Conservation (phyloP, 2,113 vertebrate genomes). For the Dasypus novemcinctus region DNA sequence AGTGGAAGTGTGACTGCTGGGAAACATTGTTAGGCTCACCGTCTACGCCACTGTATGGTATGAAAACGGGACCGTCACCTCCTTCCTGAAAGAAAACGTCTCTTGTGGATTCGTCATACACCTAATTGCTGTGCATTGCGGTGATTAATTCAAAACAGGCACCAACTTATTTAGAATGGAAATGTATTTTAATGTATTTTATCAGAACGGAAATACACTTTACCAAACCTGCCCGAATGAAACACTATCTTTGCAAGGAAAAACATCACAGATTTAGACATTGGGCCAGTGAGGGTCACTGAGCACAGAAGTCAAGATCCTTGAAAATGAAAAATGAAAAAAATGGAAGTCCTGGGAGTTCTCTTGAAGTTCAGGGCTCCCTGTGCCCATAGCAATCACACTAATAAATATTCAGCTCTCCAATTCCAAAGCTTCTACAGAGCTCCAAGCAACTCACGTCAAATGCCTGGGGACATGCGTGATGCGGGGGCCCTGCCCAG, state of each 20-base stretch:
- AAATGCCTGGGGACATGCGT: not conserved
- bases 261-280: conserved; percentile 80
- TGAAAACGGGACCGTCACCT: not conserved
- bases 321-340: no score
- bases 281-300: conserved; percentile 71
- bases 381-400: conserved; percentile 49
- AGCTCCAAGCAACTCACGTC: not conserved
- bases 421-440: not conserved
- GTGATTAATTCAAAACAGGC: conserved; percentile 78
- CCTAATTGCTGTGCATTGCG: not conserved
- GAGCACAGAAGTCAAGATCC: conserved; percentile 75
- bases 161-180: conserved; percentile 77
- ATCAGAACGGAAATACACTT: conserved; percentile 57
- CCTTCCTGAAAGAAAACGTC: not conserved
- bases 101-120: not conserved
- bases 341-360: conserved; percentile 77
- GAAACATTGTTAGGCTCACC: not conserved
- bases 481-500: not conserved
- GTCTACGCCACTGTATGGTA: not conserved
- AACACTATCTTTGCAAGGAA: conserved; percentile 81
- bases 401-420: not conserved
- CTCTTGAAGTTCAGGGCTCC: conserved; percentile 77
- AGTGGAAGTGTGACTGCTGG: not conserved
- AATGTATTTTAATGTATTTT: conserved; percentile 79
- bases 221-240: conserved; percentile 79